Evolutionary conservation across 2,888 invertebrate genomes (phyloP).

Genomic region (Nowickia ferox): DNA sequence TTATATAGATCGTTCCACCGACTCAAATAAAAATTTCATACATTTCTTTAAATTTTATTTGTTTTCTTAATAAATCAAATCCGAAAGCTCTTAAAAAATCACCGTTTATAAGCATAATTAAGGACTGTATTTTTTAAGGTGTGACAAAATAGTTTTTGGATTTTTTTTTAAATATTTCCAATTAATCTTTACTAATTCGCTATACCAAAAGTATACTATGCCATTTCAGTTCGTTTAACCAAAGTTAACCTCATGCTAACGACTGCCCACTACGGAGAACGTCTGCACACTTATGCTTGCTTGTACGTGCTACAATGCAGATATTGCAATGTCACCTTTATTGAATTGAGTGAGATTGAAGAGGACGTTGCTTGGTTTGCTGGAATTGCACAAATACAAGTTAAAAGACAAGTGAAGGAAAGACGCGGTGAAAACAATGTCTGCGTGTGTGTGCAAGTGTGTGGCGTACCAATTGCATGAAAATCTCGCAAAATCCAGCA

Average conservation of each 20-base stretch:
- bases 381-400: conserved; percentile 39
- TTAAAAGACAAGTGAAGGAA: conserved; percentile 5
- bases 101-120: too few relatives aligned
- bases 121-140: too few relatives aligned
- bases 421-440: neutral
- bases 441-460: neutral
- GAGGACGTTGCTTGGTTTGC: conserved; percentile 50
- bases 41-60: too few relatives aligned
- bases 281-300: neutral
- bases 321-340: conserved; percentile 44
- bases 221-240: neutral
- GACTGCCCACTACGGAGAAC: conserved; percentile 6
- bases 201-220: too few relatives aligned
- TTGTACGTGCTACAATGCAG: conserved; percentile 23
- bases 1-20: too few relatives aligned
- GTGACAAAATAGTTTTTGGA: too few relatives aligned
- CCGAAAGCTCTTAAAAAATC: too few relatives aligned
- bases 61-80: too few relatives aligned
- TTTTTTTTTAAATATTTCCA: too few relatives aligned
- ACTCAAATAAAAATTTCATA: too few relatives aligned
- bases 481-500: neutral
- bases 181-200: too few relatives aligned
- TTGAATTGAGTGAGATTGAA: conserved; percentile 53
- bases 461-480: conserved; percentile 11
- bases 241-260: neutral